Conservation (phyloP, 1,140 invertebrate species). For the Nephila pilipes region DNA sequence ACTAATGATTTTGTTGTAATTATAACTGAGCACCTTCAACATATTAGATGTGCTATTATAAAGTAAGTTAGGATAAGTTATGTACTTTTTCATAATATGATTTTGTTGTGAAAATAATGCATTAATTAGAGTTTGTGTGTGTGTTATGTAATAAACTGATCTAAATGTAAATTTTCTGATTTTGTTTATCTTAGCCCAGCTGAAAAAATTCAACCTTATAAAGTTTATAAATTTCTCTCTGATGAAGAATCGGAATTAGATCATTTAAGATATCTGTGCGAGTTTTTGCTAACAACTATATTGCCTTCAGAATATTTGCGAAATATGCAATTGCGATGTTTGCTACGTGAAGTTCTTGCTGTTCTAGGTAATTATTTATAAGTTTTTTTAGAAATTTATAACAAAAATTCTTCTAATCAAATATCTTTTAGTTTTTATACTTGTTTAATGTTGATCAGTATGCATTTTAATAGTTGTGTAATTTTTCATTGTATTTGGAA, state of each 20-base stretch:
- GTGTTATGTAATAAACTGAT: background rate
- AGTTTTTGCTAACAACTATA: constrained; percentile 90
- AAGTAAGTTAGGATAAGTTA: constrained; percentile 79
- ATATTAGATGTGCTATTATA: constrained; percentile 89
- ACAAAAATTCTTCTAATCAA: no score
- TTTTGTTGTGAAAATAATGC: no score
- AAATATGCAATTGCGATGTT: constrained; percentile 87
- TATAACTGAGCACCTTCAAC: constrained; percentile 92
- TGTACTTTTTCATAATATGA: no score
- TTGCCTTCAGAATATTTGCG: constrained; percentile 89
- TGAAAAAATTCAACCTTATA: constrained; percentile 74
- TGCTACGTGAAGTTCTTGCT: constrained; percentile 91
- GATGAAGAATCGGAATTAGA: constrained; percentile 88
- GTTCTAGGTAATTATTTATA: constrained; percentile 87
- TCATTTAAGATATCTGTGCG: constrained; percentile 90
- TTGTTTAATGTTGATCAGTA: no score
- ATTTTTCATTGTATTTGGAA: no score
- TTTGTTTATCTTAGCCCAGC: constrained; percentile 38
- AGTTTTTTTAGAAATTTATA: background rate
- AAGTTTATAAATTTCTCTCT: constrained; percentile 70
- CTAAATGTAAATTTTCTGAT: background rate
- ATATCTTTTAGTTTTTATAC: no score
- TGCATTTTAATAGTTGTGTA: no score
- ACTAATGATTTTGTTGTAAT: constrained; percentile 90
- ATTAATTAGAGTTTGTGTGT: background rate